A percentile compares a stretch with the other conserved stretches of the same genome.
Evolutionary conservation across 2,888 invertebrate species (phyloP).

Genomic region (Cheilosia urbana): DNA sequence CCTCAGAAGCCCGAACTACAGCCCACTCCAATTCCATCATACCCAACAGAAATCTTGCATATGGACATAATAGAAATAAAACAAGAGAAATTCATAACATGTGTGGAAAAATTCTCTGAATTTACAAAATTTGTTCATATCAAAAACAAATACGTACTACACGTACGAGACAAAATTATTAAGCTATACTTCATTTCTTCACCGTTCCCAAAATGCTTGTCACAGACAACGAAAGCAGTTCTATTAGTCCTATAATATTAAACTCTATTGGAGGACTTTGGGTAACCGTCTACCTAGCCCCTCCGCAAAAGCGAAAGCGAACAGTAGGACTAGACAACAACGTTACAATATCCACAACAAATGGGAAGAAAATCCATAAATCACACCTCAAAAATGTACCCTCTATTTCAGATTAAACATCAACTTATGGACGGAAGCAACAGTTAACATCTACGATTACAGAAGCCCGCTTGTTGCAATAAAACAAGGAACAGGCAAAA

Average conservation of each 20-base stretch:
- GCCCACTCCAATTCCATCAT: too few species aligned
- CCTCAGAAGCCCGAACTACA: too few species aligned
- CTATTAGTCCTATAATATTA: constrained; percentile 23
- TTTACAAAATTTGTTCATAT: constrained; percentile 27
- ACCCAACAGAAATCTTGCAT: constrained; percentile 31
- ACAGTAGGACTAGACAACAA: constrained; percentile 18
- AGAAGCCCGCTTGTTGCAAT: background rate
- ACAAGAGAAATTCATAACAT: constrained; percentile 26
- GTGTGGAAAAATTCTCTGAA: constrained; percentile 34
- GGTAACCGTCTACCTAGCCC: constrained; percentile 56
- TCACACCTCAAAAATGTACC: constrained; percentile 7
- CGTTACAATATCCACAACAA: background rate
- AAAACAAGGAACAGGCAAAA: background rate
- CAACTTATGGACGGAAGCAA: too few species aligned
- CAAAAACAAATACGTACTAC: constrained; percentile 10
- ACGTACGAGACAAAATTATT: constrained; percentile 17
- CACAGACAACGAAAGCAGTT: constrained; percentile 41
- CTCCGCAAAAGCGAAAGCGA: constrained; percentile 63
- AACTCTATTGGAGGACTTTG: constrained; percentile 68
- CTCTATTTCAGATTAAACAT: background rate
- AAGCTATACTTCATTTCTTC: constrained; percentile 29
- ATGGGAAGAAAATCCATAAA: constrained; percentile 18
- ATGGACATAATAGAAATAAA: constrained; percentile 32
- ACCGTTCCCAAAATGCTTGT: constrained; percentile 19
- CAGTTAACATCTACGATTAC: too few species aligned